Evolutionary conservation across 2,888 invertebrate genomes (phyloP).

Genomic region (Gasteruption jaculator): DNA sequence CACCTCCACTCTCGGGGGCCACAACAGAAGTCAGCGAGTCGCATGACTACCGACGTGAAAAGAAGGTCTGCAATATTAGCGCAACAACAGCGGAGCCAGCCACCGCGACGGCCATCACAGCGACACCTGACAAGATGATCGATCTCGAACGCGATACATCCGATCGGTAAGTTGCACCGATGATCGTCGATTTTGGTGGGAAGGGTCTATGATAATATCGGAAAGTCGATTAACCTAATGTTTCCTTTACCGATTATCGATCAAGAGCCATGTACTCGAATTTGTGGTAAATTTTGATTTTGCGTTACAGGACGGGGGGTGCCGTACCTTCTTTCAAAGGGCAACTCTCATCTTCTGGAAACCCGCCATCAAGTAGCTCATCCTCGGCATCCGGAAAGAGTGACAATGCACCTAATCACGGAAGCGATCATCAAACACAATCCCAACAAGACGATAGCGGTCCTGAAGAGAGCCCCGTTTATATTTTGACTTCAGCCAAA

Average conservation of each 20-base stretch:
- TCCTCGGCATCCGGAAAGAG: slow-evolving; percentile 48
- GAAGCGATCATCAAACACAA: slow-evolving; percentile 45
- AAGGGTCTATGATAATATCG: too few relatives aligned
- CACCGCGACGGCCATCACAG: slow-evolving; percentile 30
- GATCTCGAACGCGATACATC: slow-evolving; percentile 48
- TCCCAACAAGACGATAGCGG: slow-evolving; percentile 48
- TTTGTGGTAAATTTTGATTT: too few relatives aligned
- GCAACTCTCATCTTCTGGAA: slow-evolving; percentile 32
- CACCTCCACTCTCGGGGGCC: slow-evolving; percentile 44
- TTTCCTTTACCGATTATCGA: too few relatives aligned
- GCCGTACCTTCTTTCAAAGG: too few relatives aligned
- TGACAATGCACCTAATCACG: slow-evolving; percentile 43
- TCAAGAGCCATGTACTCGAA: too few relatives aligned
- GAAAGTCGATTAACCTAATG: too few relatives aligned
- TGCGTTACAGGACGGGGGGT: too few relatives aligned
- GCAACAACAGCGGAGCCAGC: slow-evolving; percentile 28
- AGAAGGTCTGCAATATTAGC: slow-evolving; percentile 32
- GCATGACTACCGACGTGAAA: slow-evolving; percentile 42
- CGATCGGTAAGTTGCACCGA: slow-evolving; percentile 47
- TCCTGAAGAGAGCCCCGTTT: slow-evolving; percentile 47
- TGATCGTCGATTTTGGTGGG: too few relatives aligned
- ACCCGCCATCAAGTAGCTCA: slow-evolving; percentile 43
- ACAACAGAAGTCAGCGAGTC: slow-evolving; percentile 40
- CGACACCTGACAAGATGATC: slow-evolving; percentile 44
- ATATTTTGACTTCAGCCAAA: slow-evolving; percentile 47